Conservation (phyloP, 2,113 vertebrate genomes). For the Gymnobelideus leadbeateri region DNA sequence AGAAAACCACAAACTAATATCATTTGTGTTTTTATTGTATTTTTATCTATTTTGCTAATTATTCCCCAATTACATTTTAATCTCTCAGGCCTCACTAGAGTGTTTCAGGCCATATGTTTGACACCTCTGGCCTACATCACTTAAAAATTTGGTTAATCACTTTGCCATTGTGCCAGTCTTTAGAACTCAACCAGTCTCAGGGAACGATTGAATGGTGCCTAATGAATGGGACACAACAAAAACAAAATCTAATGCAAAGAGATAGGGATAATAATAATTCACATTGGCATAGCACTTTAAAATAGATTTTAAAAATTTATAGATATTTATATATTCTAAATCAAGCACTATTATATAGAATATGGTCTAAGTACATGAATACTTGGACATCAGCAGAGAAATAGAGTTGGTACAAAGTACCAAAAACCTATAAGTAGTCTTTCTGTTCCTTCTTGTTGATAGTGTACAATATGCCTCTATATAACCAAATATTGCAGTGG, state of each 20-base stretch:
- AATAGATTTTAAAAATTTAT: slow-evolving; percentile 79
- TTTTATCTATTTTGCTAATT: not conserved
- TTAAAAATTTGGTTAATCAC: not conserved
- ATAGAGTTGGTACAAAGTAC: slow-evolving; percentile 98
- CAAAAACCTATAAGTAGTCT: slow-evolving; percentile 92
- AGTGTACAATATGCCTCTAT: slow-evolving; percentile 86
- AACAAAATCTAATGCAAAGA: not conserved
- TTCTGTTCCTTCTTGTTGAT: slow-evolving; percentile 89
- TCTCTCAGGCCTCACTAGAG: not conserved
- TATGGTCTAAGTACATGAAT: slow-evolving; percentile 97
- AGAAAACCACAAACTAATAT: not conserved
- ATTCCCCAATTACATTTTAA: not conserved
- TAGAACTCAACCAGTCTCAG: not conserved
- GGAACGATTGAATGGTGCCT: not conserved
- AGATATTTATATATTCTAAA: slow-evolving; percentile 93
- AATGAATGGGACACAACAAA: not conserved
- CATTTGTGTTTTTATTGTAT: not conserved
- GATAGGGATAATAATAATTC: not conserved
- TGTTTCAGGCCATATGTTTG: not conserved
- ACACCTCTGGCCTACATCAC: not conserved
- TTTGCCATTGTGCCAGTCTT: not conserved
- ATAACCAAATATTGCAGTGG: slow-evolving; percentile 86
- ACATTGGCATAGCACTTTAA: not conserved
- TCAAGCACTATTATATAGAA: slow-evolving; percentile 99
- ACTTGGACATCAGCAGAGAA: slow-evolving; percentile 91